phyloP scores from a whole-genome alignment of 2,888 invertebrate genomes.

The Heteropelma amictum region DNA sequence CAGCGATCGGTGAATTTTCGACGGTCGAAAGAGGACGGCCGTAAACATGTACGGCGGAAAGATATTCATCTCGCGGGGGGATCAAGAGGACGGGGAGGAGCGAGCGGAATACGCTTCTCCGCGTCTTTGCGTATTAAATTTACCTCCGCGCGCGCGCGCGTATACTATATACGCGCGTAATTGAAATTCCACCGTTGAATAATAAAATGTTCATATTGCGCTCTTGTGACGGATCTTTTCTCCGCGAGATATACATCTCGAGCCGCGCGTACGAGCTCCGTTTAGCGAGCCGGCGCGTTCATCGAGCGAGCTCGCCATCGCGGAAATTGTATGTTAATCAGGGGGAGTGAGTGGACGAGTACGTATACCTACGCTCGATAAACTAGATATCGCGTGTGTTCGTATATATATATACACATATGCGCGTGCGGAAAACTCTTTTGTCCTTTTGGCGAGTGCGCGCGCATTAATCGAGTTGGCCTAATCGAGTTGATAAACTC shows the following conservation, averaged over 20 bases:
- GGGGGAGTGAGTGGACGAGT: constrained; percentile 60
- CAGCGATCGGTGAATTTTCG: constrained; percentile 44
- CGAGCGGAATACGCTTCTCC: not conserved
- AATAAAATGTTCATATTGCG: too few relatives aligned
- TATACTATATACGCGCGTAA: constrained; percentile 37
- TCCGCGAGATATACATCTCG: constrained; percentile 23
- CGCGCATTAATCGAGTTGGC: too few relatives aligned
- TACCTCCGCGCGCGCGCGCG: too few relatives aligned
- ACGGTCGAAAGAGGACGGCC: constrained; percentile 36
- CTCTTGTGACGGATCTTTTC: constrained; percentile 28
- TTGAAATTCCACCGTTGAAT: constrained; percentile 18
- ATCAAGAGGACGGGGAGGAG: not conserved
- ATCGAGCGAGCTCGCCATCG: constrained; percentile 58
- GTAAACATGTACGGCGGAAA: constrained; percentile 39
- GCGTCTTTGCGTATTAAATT: too few relatives aligned
- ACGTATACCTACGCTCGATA: constrained; percentile 52
- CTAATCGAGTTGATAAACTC: constrained; percentile 54
- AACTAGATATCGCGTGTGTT: constrained; percentile 48
- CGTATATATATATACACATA: not conserved
- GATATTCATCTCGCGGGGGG: constrained; percentile 38
- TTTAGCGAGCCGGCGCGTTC: too few relatives aligned
- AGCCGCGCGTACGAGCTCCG: too few relatives aligned
- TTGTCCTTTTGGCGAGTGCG: too few relatives aligned
- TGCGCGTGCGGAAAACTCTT: not conserved
- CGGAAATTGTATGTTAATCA: constrained; percentile 74